Evolutionary conservation across 2,797 vertebrate species (phyloP).

Genomic region (Enteromius afrohamiltoni): DNA sequence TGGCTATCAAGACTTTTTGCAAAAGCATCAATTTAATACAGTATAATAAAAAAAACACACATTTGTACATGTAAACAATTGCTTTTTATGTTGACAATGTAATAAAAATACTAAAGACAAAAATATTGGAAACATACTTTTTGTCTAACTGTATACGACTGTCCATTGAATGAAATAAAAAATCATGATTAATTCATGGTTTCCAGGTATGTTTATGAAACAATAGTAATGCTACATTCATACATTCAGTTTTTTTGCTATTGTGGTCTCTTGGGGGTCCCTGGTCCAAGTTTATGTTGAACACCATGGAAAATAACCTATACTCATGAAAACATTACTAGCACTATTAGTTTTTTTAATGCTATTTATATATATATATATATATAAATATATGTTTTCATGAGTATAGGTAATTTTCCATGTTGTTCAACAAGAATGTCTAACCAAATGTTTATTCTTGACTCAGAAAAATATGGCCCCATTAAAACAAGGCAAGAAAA

Average conservation of each 20-base stretch:
- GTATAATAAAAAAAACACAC: neutral
- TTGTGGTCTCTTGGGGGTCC: neutral
- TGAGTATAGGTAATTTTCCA: neutral
- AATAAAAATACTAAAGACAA: neutral
- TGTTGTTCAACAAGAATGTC: neutral
- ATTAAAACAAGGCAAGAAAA: slow-evolving; percentile 54
- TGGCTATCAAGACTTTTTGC: neutral
- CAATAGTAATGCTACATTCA: neutral
- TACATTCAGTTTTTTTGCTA: neutral
- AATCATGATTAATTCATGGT: neutral
- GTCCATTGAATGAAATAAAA: neutral
- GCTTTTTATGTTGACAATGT: neutral
- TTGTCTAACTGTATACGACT: neutral
- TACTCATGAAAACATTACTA: too few relatives aligned
- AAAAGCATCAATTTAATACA: neutral
- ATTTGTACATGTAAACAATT: neutral
- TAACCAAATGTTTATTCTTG: slow-evolving; percentile 1
- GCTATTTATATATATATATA: too few relatives aligned
- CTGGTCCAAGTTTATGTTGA: neutral
- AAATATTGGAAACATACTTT: neutral
- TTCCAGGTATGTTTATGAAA: neutral
- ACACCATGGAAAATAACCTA: too few relatives aligned
- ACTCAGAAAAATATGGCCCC: slow-evolving; percentile 63
- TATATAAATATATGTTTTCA: neutral
- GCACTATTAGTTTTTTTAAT: too few relatives aligned